phyloP scores from a whole-genome alignment of 2,888 invertebrate species.

The Hirtodrosophila histrioides region DNA sequence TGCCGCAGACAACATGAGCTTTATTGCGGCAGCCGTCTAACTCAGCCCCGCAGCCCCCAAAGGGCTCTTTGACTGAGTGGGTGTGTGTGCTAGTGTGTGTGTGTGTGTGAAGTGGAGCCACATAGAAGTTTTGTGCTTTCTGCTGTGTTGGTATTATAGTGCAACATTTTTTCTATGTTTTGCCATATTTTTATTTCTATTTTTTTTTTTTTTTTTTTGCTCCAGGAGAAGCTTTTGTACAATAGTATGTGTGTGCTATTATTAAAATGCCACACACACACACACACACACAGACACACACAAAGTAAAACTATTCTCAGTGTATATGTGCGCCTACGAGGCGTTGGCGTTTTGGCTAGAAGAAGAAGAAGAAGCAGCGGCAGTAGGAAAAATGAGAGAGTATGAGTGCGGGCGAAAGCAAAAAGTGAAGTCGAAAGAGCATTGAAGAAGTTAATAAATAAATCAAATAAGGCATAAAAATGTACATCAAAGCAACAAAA shows the following conservation, averaged over 20 bases:
- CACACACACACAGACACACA: slow-evolving; percentile 31
- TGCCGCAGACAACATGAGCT: slow-evolving; percentile 80
- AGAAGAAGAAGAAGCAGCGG: slow-evolving; percentile 30
- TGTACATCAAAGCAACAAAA: slow-evolving; percentile 38
- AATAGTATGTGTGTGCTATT: slow-evolving; percentile 58
- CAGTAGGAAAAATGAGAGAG: slow-evolving; percentile 11
- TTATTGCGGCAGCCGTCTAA: slow-evolving; percentile 68
- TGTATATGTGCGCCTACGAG: slow-evolving; percentile 55
- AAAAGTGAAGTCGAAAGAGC: slow-evolving; percentile 20
- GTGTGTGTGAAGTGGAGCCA: slow-evolving; percentile 39
- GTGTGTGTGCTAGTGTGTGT: slow-evolving; percentile 15
- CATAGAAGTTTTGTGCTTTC: slow-evolving; percentile 74
- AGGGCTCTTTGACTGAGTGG: slow-evolving; percentile 36
- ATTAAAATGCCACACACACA: slow-evolving; percentile 66
- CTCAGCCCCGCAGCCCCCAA: slow-evolving; percentile 23
- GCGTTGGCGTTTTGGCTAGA: slow-evolving; percentile 70
- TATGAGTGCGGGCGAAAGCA: neutral
- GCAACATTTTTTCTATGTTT: slow-evolving; percentile 64
- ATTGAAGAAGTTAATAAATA: slow-evolving; percentile 59
- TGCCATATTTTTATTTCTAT: slow-evolving; percentile 15
- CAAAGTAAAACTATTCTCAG: slow-evolving; percentile 50
- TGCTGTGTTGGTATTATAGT: slow-evolving; percentile 71
- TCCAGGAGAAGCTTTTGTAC: slow-evolving; percentile 77
- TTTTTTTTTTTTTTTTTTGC: slow-evolving; percentile 22
- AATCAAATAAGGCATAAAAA: slow-evolving; percentile 66